These are phyloP conservation scores for Drosophila nigricruria DNA, from an alignment of 2,888 invertebrate species.

Conservation along the genomic window DNA sequence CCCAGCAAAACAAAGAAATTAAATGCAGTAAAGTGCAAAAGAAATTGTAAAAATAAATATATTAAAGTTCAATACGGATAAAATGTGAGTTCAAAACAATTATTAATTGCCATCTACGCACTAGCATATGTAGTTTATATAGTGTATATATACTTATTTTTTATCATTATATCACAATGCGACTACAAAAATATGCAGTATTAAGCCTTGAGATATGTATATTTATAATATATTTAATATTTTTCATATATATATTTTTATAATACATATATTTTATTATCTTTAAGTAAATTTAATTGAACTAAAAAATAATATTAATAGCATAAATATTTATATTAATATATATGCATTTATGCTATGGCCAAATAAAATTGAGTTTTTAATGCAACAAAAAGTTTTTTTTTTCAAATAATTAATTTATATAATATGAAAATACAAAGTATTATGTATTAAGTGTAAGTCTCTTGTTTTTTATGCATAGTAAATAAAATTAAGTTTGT, in stretches of 20 bases:
- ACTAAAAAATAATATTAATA: not conserved
- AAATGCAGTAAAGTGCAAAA: not conserved
- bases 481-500: not conserved
- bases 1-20: not conserved
- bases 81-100: conserved; percentile 8
- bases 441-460: too few relatives aligned
- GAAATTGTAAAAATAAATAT: not conserved
- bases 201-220: not conserved
- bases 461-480: not conserved
- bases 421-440: not conserved
- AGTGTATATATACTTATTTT: not conserved
- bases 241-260: not conserved
- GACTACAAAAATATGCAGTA: too few relatives aligned
- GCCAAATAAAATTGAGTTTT: not conserved
- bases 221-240: not conserved
- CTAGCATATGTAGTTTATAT: not conserved
- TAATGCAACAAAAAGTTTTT: not conserved
- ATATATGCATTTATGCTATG: not conserved
- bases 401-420: not conserved
- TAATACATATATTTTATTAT: not conserved
- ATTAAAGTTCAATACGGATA: conserved; percentile 9
- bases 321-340: not conserved
- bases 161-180: not conserved
- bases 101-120: conserved; percentile 25
- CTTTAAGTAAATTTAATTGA: not conserved